Evolutionary conservation across 2,797 vertebrate species (phyloP), one percentile per base, ranked within the genome.

Genomic region (Sarcoramphus papa): DNA sequence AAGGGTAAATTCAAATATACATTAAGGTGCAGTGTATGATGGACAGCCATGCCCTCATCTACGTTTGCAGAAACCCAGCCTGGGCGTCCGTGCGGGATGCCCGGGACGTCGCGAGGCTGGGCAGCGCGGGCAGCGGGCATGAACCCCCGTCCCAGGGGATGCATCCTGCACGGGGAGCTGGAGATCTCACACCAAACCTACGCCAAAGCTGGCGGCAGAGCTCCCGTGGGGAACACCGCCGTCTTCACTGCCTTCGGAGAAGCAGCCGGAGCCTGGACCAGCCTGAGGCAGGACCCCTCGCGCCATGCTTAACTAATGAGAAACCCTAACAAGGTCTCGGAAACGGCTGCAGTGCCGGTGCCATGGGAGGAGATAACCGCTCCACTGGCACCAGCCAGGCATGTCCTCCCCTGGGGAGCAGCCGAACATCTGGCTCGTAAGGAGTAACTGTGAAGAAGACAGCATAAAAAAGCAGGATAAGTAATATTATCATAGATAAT

Each of bases 151-250:
- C 41, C 75, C 43, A 24, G 21, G 51, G 76, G 60, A 67, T 9
- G 5, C 59, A 37, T 51, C 59, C 51, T 27, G 51, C 31, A 9
- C 4, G 0, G 19, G 27, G 33, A 57, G 60, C 60, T 81, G 51
- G 51, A 54, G 22, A 65, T 31, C 17, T 54, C 4, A 0, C 45
- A 19, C 23, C 45, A 67, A 59, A n/a, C 33, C 53, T 37, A 57
- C 4, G 2, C 15, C 19, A 33, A 47, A 56, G 70, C 51, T 16
- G 16, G 70, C 3, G 0, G 28, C 60, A 33, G 37, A 20, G 43
- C 27, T 51, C 51, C 51, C 1, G 1, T 2, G 0, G 12, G 13
- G 5, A 64, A 24, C 4, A 1, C 10, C 3, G 1, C 45, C 13
- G 4, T 12, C n/a, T 25, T 15, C 21, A 18, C 12, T 12, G 40